Percentiles rank a stretch among this genome's conserved stretches.
phyloP scores from a whole-genome alignment of 2,888 invertebrate species.

The Caenorhabditis virilis region DNA sequence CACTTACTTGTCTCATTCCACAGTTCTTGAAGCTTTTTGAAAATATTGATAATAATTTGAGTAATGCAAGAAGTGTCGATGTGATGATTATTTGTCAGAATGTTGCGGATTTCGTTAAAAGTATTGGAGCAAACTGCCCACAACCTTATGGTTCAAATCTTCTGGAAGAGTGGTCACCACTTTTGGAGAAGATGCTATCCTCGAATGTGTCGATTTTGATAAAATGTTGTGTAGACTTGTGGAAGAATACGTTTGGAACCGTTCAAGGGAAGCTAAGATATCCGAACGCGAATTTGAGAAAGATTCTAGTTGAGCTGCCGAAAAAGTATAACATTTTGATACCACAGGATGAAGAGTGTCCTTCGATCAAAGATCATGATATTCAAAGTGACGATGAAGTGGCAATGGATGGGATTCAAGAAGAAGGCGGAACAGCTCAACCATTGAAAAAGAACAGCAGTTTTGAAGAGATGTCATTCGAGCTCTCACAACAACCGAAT shows the following conservation, averaged over 20 bases:
- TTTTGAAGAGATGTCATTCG: slow-evolving; percentile 4
- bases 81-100: not conserved
- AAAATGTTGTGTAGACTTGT: not conserved
- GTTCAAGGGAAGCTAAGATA: not conserved
- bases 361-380: not conserved
- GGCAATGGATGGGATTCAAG: slow-evolving; percentile 23
- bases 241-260: slow-evolving; percentile 1
- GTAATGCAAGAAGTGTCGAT: not conserved
- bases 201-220: not conserved
- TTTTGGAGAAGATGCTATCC: slow-evolving; percentile 3
- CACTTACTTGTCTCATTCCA: not conserved
- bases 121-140: not conserved
- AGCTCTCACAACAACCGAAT: slow-evolving; percentile 23
- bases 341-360: slow-evolving; percentile 4
- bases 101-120: not conserved
- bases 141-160: slow-evolving; percentile 14
- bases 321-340: slow-evolving; percentile 1
- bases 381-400: slow-evolving; percentile 11
- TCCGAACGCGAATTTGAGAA: not conserved
- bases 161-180: slow-evolving; percentile 3
- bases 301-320: not conserved
- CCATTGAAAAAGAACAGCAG: not conserved
- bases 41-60: not conserved
- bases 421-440: not conserved
- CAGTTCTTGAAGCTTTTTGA: not conserved